These are phyloP conservation scores for Sterna hirundo DNA, from an alignment of 2,113 vertebrate species.

Conservation along the genomic window DNA sequence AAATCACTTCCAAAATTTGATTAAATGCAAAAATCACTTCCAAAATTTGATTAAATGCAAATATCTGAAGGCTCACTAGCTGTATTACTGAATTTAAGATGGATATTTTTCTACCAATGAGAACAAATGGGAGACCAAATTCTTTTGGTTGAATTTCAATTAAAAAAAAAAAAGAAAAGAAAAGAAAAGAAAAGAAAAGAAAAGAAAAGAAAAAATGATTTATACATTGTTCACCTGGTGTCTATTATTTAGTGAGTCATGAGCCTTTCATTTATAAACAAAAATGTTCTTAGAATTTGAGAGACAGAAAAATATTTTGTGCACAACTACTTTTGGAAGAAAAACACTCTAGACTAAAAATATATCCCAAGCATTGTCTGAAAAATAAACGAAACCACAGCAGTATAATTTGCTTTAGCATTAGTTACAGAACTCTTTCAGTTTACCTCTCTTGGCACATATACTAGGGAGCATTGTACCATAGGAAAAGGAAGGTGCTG, in stretches of 20 bases:
- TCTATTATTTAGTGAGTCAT: background rate
- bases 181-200: background rate
- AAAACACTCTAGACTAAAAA: background rate
- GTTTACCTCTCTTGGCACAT: background rate
- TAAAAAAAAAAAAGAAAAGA: background rate
- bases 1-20: background rate
- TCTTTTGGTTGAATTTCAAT: background rate
- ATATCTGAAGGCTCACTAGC: background rate
- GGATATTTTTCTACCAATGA: background rate
- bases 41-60: background rate
- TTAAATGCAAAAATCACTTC: background rate
- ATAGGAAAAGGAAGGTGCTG: background rate
- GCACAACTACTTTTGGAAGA: background rate
- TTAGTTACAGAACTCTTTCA: background rate
- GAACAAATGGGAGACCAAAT: background rate
- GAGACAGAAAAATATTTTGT: background rate
- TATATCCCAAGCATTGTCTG: background rate
- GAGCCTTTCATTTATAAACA: background rate
- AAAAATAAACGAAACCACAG: background rate
- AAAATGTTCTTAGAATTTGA: constrained; percentile 19
- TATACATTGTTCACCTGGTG: background rate
- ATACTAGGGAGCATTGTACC: background rate
- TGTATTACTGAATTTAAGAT: background rate
- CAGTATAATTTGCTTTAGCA: background rate
- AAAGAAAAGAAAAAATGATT: background rate